Base-by-base conservation (phyloP, 2,888 invertebrate genomes). In the Stenichneumon culpator region DNA sequence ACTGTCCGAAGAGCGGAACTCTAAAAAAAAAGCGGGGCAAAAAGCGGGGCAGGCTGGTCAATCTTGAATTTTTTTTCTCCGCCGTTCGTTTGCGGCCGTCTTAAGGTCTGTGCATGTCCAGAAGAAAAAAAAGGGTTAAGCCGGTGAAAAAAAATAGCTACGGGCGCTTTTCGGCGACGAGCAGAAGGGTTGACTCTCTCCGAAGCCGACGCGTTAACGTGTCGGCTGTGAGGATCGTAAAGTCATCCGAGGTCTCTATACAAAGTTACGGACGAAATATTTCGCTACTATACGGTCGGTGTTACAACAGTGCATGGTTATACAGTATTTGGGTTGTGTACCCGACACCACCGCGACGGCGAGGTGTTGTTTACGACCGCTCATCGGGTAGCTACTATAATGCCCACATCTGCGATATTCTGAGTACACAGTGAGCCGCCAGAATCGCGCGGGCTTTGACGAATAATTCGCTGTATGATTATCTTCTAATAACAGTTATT, bases 1-100 rank as follows among this genome's bases (percentile, higher is more conserved):
- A n/a, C 69, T 52, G 84, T 60, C 25, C 60, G 70, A 77, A 60
- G 75, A 72, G 72, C 68, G 57, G 83, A 70, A 72, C 60, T 68
- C 25, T 47, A 47, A 22, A 22, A 69, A 79, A 84, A 88, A 89
- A 89, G 77, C 81, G 87, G 84, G 83, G 88, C 57, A 90, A 91
- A 90, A 90, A 91, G 87, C 70, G 39, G 88, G 79, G 83, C 89
- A 70, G 11, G 32, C 52, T 54, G 74, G 50, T 73, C 47, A 73
- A 25, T 4, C 14, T 52, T 65, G 67, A 5, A 73, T 68, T 19
- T 67, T 39, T 74, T 25, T 25, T 50, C 22, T 70, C 75, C 75
- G 52, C 32, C 57, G 75, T 84, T 82, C 77, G 84, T 83, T 75
- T 81, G 63, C 74, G 83, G 81, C 81, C 84, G n/a, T n/a, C n/a